Evolutionary conservation across 2,113 vertebrate species (phyloP).

Genomic region (Barnardius zonarius): DNA sequence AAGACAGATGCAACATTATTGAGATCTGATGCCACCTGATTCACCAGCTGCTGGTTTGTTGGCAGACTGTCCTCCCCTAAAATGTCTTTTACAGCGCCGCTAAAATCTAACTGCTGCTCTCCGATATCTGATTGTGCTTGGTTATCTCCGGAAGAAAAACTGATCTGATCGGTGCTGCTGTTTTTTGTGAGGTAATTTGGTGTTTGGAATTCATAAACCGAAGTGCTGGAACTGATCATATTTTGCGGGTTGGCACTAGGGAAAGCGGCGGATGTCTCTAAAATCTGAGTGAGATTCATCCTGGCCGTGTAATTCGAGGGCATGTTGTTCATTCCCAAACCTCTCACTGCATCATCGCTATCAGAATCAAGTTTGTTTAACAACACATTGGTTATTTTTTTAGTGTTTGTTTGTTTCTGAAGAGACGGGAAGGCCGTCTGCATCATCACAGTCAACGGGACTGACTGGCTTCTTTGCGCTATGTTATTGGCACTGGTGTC

Average conservation of each 20-base stretch:
- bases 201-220: constrained; percentile 86
- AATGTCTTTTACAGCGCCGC: constrained; percentile 87
- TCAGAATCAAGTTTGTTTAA: constrained; percentile 92
- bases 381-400: constrained; percentile 89
- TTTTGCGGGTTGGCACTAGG: constrained; percentile 82
- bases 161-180: constrained; percentile 83
- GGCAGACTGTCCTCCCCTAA: constrained; percentile 82
- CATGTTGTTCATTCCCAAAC: constrained; percentile 89
- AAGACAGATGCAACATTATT: constrained; percentile 80
- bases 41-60: constrained; percentile 81
- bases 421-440: constrained; percentile 87
- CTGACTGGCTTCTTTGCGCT: constrained; percentile 95
- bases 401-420: constrained; percentile 82
- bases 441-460: constrained; percentile 98
- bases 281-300: constrained; percentile 98
- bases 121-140: constrained; percentile 87
- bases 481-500: constrained; percentile 84
- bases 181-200: constrained; percentile 90
- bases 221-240: constrained; percentile 84
- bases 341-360: constrained; percentile 84
- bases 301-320: constrained; percentile 94
- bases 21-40: constrained; percentile 85
- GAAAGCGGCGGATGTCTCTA: constrained; percentile 85
- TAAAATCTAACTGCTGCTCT: constrained; percentile 89
- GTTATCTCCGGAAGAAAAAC: constrained; percentile 82